Evolutionary conservation across 2,113 vertebrate genomes (phyloP).

Genomic region (Tiliqua scincoides): DNA sequence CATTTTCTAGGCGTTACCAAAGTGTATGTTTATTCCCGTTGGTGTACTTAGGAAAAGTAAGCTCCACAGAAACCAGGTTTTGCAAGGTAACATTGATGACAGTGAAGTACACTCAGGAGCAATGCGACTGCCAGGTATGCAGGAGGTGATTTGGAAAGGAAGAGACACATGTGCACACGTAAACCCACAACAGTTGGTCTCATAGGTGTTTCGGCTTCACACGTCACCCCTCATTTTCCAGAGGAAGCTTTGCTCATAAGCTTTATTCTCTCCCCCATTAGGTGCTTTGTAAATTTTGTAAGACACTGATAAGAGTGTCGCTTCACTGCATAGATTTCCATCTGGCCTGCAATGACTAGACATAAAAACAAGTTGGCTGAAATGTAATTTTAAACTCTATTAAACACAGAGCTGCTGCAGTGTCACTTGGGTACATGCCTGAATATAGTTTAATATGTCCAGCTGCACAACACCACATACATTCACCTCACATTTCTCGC

Average conservation of each 20-base stretch:
- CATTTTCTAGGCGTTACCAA: not conserved
- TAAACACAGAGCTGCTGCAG: not conserved
- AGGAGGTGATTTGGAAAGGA: not conserved
- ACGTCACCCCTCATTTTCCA: not conserved
- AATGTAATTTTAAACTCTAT: not conserved
- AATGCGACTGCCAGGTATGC: not conserved
- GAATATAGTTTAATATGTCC: not conserved
- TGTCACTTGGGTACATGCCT: not conserved
- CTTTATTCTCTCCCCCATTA: not conserved
- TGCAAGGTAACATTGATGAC: not conserved
- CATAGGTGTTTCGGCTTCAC: conserved; percentile 1
- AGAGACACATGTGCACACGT: not conserved
- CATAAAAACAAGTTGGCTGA: not conserved
- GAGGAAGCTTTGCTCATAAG: not conserved
- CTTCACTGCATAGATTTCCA: conserved; percentile 7
- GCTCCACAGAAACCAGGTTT: not conserved
- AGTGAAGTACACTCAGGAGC: not conserved
- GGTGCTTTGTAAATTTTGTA: not conserved
- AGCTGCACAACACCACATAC: not conserved
- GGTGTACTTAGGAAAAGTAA: not conserved
- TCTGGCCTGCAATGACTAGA: not conserved
- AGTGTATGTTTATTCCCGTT: not conserved
- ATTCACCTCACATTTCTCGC: not conserved
- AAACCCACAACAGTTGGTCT: not conserved
- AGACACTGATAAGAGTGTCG: conserved; percentile 4